These are phyloP conservation scores for Hozukius guyotensis DNA, from an alignment of 2,797 vertebrate genomes.

Conservation along the genomic window DNA sequence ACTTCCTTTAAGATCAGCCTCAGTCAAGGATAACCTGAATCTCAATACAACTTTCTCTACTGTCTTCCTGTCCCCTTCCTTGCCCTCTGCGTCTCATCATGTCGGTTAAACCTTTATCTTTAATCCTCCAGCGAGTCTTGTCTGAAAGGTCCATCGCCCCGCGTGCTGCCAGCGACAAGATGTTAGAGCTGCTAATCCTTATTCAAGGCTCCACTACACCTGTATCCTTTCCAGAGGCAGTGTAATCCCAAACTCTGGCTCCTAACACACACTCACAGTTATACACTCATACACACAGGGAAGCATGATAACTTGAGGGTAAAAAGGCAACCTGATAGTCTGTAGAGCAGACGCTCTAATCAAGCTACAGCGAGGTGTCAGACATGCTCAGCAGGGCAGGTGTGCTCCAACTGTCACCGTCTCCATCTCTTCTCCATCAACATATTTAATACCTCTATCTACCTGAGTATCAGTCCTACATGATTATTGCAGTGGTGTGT, in stretches of 20 bases:
- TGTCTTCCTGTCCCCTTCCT: background rate
- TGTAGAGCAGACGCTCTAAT: conserved; percentile 25
- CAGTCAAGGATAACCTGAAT: conserved; percentile 10
- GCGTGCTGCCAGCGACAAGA: conserved; percentile 51
- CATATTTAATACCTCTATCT: conserved; percentile 3
- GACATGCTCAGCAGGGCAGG: conserved; percentile 63
- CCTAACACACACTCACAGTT: background rate
- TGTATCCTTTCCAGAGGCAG: conserved; percentile 48
- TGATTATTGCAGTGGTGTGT: conserved; percentile 14
- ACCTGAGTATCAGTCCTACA: conserved; percentile 32
- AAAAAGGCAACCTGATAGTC: conserved; percentile 26
- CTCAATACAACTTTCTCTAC: conserved; percentile 11
- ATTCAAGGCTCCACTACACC: conserved; percentile 63
- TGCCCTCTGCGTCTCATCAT: conserved; percentile 31
- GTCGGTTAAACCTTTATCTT: conserved; percentile 45
- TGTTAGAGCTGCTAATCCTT: conserved; percentile 70
- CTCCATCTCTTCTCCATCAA: conserved; percentile 25
- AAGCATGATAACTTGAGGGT: conserved; percentile 25
- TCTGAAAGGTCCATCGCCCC: conserved; percentile 51
- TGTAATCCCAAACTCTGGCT: conserved; percentile 58
- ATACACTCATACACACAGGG: background rate
- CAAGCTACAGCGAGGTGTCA: conserved; percentile 46
- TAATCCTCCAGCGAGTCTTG: conserved; percentile 53
- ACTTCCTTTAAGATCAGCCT: conserved; percentile 1
- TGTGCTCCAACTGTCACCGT: conserved; percentile 41